Evolutionary conservation across 2,888 invertebrate genomes (phyloP).

Genomic region (Yponomeuta malinellus): DNA sequence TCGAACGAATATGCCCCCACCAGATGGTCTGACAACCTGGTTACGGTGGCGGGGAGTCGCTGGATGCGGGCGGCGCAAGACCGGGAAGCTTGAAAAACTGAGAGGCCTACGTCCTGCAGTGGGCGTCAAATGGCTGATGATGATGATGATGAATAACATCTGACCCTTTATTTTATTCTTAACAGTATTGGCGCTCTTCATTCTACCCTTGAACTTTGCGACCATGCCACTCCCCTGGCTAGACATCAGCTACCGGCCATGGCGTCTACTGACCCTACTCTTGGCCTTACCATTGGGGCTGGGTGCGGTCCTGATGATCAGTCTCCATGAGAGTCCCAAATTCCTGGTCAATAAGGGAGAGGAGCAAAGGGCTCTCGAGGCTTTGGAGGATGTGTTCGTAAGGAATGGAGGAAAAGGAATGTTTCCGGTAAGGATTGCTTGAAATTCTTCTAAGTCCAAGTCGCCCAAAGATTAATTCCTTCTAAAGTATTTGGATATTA

Average conservation of each 20-base stretch:
- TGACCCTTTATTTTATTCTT: too few relatives aligned
- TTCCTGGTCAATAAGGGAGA: slow-evolving; percentile 79
- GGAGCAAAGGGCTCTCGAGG: slow-evolving; percentile 67
- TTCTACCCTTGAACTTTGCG: slow-evolving; percentile 71
- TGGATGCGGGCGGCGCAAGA: too few relatives aligned
- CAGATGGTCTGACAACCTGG: too few relatives aligned
- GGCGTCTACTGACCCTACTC: slow-evolving; percentile 80
- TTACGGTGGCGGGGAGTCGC: too few relatives aligned
- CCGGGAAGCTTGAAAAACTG: too few relatives aligned
- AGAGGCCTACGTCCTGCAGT: too few relatives aligned
- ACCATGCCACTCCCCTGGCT: slow-evolving; percentile 39
- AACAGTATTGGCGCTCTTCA: slow-evolving; percentile 76
- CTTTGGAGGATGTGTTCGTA: slow-evolving; percentile 37
- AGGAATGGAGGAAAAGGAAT: slow-evolving; percentile 37
- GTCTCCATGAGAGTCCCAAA: slow-evolving; percentile 84
- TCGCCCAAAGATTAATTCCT: not conserved
- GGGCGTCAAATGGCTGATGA: too few relatives aligned
- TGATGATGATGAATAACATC: too few relatives aligned
- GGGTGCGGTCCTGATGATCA: slow-evolving; percentile 71
- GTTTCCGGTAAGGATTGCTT: slow-evolving; percentile 35
- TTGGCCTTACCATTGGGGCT: slow-evolving; percentile 45
- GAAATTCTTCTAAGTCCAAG: too few relatives aligned
- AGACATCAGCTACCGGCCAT: slow-evolving; percentile 76
- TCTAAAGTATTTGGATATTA: not conserved
- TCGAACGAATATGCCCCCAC: too few relatives aligned